Conservation (phyloP, 2,888 invertebrate genomes). For the Crioceris asparagi region DNA sequence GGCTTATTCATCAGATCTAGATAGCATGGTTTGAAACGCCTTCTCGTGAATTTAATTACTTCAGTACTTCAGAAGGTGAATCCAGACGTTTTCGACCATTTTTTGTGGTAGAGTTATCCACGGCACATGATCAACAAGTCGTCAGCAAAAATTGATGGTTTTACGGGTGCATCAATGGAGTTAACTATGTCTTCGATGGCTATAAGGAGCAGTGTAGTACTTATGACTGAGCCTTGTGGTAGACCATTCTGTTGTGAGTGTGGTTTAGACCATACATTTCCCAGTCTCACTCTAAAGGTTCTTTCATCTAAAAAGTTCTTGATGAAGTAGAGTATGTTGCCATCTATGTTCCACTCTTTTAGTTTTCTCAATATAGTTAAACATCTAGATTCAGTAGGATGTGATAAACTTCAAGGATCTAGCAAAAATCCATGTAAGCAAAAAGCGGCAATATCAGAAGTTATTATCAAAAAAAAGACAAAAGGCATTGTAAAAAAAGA, state of each 20-base stretch:
- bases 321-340: neutral
- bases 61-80: no score
- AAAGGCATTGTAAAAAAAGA: no score
- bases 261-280: neutral
- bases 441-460: no score
- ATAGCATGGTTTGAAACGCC: no score
- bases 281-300: neutral
- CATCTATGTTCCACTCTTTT: neutral
- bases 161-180: neutral
- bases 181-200: neutral
- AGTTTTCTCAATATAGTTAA: neutral
- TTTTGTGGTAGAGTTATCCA: neutral
- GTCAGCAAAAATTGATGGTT: no score
- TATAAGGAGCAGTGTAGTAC: slow-evolving; percentile 2
- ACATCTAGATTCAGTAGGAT: no score
- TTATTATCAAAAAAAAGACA: no score
- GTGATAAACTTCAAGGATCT: no score
- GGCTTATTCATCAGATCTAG: neutral
- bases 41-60: no score
- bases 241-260: slow-evolving; percentile 12
- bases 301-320: neutral
- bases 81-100: neutral
- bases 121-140: neutral
- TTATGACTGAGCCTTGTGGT: slow-evolving; percentile 5
- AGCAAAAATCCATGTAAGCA: no score